Base-by-base conservation (phyloP, 2,888 invertebrate genomes). In the Electrophaes corylata region DNA sequence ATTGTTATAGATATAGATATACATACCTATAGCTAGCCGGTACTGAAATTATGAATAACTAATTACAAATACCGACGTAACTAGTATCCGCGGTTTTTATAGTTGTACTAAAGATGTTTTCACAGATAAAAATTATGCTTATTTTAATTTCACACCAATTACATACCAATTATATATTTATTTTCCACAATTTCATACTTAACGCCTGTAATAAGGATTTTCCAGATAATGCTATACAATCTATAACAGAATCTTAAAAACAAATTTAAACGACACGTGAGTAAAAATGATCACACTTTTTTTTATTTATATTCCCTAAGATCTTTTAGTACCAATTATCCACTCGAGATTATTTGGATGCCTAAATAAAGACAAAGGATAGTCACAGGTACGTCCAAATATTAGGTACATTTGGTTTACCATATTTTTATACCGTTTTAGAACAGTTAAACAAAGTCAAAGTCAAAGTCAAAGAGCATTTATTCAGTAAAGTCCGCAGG, bases 151-250 rank as follows among this genome's bases (percentile, higher is more conserved):
- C 29, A 45, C 31, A 16, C 23, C 31, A 45, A 45, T 45, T 31
- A 31, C 11, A 2, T 18, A 18, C 29, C 45, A 31, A 45, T 18
- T 31, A 31, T 18, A 18, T 31, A 4, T 45, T 45, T 45, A 18
- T 45, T 45, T 45, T 45, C 31, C 31, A 45, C 45, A 45, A 45
- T 45, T 45, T 45, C 31, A 45, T 45, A 45, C 31, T 11, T 45
- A 18, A 31, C 16, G 31, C 45, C 18, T 29, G 16, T 29, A 29
- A 18, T 31, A 4, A 31, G 29, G 29, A 37, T 20, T 37, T 8
- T 37, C 16, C 8, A 16, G 37, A 18, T 37, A 37, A 16, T 3
- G 18, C 0, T 2, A 2, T 1, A 6, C 18, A 16, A 39, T 39
- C 39, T 39, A 18, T 39, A 18, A 12, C 18, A 18, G 39, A 37